Base-by-base conservation (phyloP, 2,113 vertebrate genomes). In the Mellivora capensis region DNA sequence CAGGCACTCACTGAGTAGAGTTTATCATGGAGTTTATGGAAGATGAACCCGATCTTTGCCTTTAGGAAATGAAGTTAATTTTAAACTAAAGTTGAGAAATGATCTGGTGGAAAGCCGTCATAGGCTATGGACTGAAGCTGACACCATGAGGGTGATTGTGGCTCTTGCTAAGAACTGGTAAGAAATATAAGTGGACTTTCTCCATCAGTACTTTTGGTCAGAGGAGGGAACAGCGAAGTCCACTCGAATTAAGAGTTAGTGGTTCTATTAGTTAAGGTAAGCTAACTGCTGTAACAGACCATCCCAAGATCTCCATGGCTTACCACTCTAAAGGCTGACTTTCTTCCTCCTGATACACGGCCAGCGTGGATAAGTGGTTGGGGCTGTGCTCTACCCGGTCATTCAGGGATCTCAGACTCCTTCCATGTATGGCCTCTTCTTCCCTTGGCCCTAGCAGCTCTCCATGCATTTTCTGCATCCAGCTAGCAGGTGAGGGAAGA, bases 1-100 rank as follows among this genome's bases (percentile, higher is more conserved):
- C 27, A 27, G 49, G 29, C 29, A 44, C 39, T 87, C 18, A 21
- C 12, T 69, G 47, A 90, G 44, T 23, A 4, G 39, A 52, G 18
- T 54, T 49, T 61, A 80, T 87, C 44, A 10, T 59, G 34, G 42
- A 34, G 5, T 34, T 12, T 31, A 81, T 23, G 52, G 29, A 84
- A 84, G 15, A 92, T 37, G 18, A 91, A 17, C 27, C 80, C 54
- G n/a, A 57, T 92, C 80, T 39, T 89, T 93, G 39, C 27, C 34
- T 89, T 95, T 61, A 80, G 62, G 90, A 95, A 93, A 64, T 71
- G 47, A 93, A 67, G 64, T 82, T 87, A 61, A 57, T 81, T 91
- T 97, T 95, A 90, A 79, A 42, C n/a, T 18, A 27, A 62, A 20
- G 8, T 90, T 84, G 42, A 77, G 27, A 93, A 87, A 81, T 59